These are phyloP conservation scores for Myrmecobius fasciatus DNA, from an alignment of 2,113 vertebrate genomes.

Conservation along the genomic window DNA sequence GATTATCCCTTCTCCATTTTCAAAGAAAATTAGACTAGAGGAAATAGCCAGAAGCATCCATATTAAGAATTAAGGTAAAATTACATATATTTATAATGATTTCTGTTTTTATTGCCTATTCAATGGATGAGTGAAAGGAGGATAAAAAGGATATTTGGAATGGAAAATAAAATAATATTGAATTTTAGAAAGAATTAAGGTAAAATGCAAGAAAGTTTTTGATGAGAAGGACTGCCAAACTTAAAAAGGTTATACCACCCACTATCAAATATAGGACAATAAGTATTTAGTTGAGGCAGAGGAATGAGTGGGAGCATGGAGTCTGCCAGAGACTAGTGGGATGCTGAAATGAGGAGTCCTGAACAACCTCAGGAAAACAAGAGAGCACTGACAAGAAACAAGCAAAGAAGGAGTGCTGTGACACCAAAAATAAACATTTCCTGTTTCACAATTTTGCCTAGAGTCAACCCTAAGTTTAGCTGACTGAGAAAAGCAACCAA, in stretches of 20 bases:
- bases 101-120: background rate
- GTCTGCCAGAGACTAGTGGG: background rate
- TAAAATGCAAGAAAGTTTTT: background rate
- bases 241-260: background rate
- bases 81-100: background rate
- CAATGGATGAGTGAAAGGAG: background rate
- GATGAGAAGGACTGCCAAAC: background rate
- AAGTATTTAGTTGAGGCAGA: background rate
- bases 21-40: slow-evolving; percentile 41
- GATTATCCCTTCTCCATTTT: slow-evolving; percentile 37
- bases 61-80: slow-evolving; percentile 40
- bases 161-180: background rate
- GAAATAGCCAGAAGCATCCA: slow-evolving; percentile 21
- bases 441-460: slow-evolving; percentile 33
- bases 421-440: slow-evolving; percentile 31
- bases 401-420: background rate
- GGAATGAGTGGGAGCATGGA: background rate
- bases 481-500: background rate
- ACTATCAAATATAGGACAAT: background rate
- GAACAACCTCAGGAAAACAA: background rate
- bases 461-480: background rate
- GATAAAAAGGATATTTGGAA: background rate
- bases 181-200: background rate
- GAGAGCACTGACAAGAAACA: background rate
- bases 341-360: background rate